These are phyloP conservation scores for Gouania willdenowi DNA, from an alignment of 2,797 vertebrate genomes.

Conservation along the genomic window DNA sequence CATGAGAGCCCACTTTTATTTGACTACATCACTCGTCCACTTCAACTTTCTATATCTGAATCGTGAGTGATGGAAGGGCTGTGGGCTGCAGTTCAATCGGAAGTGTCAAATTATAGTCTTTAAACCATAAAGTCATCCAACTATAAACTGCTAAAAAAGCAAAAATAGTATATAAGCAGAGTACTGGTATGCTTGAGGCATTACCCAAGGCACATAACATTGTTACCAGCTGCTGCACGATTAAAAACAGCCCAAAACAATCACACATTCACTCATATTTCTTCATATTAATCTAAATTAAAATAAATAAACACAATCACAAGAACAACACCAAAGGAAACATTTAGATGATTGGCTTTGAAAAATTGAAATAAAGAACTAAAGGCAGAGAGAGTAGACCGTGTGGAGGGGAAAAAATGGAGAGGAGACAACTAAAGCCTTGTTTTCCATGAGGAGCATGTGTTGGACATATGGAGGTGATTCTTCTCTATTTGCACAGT, in stretches of 20 bases:
- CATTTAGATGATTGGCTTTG: no score
- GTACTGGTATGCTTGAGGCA: no score
- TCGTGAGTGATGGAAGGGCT: conserved; percentile 29
- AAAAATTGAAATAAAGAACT: no score
- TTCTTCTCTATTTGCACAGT: conserved; percentile 6
- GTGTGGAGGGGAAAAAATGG: conserved; percentile 40
- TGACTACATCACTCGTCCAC: conserved; percentile 22
- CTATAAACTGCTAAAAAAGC: no score
- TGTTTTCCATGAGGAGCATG: conserved; percentile 43
- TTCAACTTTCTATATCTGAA: conserved; percentile 26
- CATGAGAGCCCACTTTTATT: conserved; percentile 19
- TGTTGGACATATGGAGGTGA: conserved; percentile 58
- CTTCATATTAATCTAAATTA: no score
- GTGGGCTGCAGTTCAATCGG: conserved; percentile 22
- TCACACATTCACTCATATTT: no score
- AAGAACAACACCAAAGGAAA: neutral
- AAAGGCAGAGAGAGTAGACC: conserved; percentile 9
- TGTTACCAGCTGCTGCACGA: neutral
- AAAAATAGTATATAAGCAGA: no score
- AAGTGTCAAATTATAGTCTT: conserved; percentile 31
- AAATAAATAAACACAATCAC: neutral
- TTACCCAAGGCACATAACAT: neutral
- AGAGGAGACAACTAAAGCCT: conserved; percentile 40
- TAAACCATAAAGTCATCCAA: no score
- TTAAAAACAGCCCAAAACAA: no score